phyloP scores from a whole-genome alignment of 2,888 invertebrate species.

The Melolontha melolontha region DNA sequence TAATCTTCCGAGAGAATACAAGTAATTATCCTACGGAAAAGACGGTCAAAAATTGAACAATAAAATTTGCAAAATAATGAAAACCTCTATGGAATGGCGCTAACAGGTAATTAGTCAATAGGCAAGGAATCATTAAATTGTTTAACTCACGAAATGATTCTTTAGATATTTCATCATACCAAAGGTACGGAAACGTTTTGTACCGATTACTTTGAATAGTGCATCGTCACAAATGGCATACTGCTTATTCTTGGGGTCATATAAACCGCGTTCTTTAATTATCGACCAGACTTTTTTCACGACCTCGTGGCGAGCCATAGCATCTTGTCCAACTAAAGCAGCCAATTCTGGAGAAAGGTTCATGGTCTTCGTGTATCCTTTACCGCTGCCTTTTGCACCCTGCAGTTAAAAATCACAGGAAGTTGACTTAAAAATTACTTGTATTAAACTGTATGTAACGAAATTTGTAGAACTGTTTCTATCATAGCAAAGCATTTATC shows the following conservation, averaged over 20 bases:
- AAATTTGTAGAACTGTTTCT: too few species aligned
- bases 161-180: conserved; percentile 98
- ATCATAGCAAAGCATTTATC: too few species aligned
- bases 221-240: conserved; percentile 95
- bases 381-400: conserved; percentile 64
- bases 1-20: too few species aligned
- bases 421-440: not conserved
- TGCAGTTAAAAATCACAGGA: conserved; percentile 43
- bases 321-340: conserved; percentile 84
- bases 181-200: conserved; percentile 92
- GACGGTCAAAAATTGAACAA: not conserved
- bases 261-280: conserved; percentile 88
- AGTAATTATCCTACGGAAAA: too few species aligned
- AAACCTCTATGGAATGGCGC: conserved; percentile 30
- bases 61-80: conserved; percentile 10
- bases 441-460: too few species aligned
- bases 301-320: conserved; percentile 89
- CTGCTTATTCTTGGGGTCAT: conserved; percentile 95
- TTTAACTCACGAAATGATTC: conserved; percentile 82
- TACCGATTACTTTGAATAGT: conserved; percentile 88
- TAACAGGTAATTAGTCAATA: conserved; percentile 28
- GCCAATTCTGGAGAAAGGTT: conserved; percentile 87
- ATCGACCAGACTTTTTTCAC: conserved; percentile 92
- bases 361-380: conserved; percentile 87
- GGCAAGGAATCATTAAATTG: conserved; percentile 31